Evolutionary conservation across 1,140 invertebrate genomes (phyloP).

Genomic region (Drosophila pandora): DNA sequence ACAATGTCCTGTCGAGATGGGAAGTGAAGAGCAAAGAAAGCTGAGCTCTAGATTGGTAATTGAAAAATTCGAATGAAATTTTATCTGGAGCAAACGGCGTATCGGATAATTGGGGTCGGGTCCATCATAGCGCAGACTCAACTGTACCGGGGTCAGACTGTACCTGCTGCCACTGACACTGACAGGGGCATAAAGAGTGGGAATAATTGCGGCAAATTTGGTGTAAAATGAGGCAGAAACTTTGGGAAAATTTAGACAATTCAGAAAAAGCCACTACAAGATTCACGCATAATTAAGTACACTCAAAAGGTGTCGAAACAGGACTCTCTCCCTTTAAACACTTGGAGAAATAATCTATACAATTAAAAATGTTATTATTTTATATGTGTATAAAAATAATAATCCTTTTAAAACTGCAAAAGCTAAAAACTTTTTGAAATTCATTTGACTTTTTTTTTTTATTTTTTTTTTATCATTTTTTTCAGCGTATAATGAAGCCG

Average conservation of each 20-base stretch:
- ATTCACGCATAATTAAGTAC: constrained; percentile 80
- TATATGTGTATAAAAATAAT: too few species aligned
- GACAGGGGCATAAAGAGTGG: constrained; percentile 51
- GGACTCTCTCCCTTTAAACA: constrained; percentile 4
- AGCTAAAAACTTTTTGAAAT: too few species aligned
- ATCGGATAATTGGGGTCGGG: constrained; percentile 33
- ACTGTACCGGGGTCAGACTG: constrained; percentile 53
- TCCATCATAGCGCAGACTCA: background rate
- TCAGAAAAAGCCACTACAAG: constrained; percentile 23
- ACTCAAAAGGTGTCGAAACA: constrained; percentile 59
- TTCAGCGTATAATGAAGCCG: background rate
- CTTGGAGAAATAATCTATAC: constrained; percentile 9
- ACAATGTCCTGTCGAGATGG: constrained; percentile 36
- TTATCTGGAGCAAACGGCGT: constrained; percentile 18
- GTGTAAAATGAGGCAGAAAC: constrained; percentile 68
- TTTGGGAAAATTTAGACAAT: constrained; percentile 37
- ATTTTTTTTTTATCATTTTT: background rate
- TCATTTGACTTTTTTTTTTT: too few species aligned
- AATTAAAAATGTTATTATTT: background rate
- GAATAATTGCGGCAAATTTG: constrained; percentile 68
- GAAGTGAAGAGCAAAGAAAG: constrained; percentile 33
- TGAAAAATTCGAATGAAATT: constrained; percentile 69
- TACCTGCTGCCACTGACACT: constrained; percentile 58
- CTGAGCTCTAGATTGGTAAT: constrained; percentile 59
- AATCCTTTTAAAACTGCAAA: background rate